Percentiles rank a stretch among this genome's conserved stretches.
Conservation (phyloP, 2,888 invertebrate species). For the Pyrrhia umbra region DNA sequence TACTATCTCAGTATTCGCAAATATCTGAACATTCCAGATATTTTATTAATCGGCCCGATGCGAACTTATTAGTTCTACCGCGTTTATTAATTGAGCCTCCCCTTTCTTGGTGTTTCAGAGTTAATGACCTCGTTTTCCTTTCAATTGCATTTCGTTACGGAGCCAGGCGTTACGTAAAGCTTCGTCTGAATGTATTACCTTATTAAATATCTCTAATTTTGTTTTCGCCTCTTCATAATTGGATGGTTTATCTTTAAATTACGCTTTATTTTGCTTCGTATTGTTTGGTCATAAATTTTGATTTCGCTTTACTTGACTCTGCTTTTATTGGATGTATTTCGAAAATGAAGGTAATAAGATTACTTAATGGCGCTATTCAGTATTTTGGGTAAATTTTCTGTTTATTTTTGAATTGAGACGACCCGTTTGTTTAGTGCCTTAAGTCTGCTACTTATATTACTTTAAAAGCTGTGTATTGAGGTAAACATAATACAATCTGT, state of each 20-base stretch:
- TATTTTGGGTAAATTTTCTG: slow-evolving; percentile 17
- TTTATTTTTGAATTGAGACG: slow-evolving; percentile 7
- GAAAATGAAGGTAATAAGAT: slow-evolving; percentile 24
- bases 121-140: slow-evolving; percentile 69
- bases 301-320: slow-evolving; percentile 27
- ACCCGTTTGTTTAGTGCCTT: background rate
- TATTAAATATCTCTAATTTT: slow-evolving; percentile 61
- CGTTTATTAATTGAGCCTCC: slow-evolving; percentile 58
- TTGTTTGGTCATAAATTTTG: slow-evolving; percentile 43
- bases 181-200: slow-evolving; percentile 57
- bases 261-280: slow-evolving; percentile 39
- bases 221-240: slow-evolving; percentile 52
- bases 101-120: slow-evolving; percentile 50
- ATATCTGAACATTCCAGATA: background rate
- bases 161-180: slow-evolving; percentile 55
- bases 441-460: background rate
- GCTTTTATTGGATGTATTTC: slow-evolving; percentile 19
- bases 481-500: background rate
- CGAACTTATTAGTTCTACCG: slow-evolving; percentile 25
- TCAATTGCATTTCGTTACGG: slow-evolving; percentile 68
- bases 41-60: background rate
- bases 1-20: background rate
- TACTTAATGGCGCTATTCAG: slow-evolving; percentile 8
- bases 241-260: slow-evolving; percentile 47
- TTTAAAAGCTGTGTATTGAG: background rate